These are phyloP conservation scores for Athrips mouffetella DNA, from an alignment of 2,888 invertebrate species.

Conservation along the genomic window DNA sequence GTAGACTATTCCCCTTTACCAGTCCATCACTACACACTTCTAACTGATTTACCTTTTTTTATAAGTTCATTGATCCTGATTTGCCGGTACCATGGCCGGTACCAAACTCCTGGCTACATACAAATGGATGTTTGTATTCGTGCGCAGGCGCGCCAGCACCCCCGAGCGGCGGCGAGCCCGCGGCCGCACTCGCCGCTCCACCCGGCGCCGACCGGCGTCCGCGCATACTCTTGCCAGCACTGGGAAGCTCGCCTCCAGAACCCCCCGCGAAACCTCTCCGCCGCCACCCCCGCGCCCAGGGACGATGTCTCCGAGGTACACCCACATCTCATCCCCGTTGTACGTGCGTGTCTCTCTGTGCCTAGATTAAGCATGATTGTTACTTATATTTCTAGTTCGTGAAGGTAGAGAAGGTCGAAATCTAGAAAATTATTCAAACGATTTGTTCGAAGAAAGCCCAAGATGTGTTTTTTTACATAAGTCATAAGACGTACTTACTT, in stretches of 20 bases:
- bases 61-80: no score
- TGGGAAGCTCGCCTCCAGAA: constrained; percentile 78
- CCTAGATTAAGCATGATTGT: constrained; percentile 43
- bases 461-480: no score
- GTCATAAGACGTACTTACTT: no score
- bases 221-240: constrained; percentile 79
- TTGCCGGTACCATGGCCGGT: no score
- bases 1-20: neutral
- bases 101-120: neutral
- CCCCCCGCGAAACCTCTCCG: constrained; percentile 66
- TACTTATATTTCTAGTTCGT: no score
- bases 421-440: no score
- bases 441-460: no score
- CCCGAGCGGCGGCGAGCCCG: constrained; percentile 74
- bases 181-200: constrained; percentile 73
- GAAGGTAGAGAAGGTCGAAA: constrained; percentile 23
- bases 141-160: constrained; percentile 73
- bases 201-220: constrained; percentile 77
- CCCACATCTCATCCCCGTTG: constrained; percentile 45
- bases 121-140: neutral
- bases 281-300: constrained; percentile 70
- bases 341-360: constrained; percentile 37
- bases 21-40: no score
- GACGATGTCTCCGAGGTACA: constrained; percentile 73
- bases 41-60: no score